Conservation (phyloP, 2,797 vertebrate species). For the Peromyscus attwateri region DNA sequence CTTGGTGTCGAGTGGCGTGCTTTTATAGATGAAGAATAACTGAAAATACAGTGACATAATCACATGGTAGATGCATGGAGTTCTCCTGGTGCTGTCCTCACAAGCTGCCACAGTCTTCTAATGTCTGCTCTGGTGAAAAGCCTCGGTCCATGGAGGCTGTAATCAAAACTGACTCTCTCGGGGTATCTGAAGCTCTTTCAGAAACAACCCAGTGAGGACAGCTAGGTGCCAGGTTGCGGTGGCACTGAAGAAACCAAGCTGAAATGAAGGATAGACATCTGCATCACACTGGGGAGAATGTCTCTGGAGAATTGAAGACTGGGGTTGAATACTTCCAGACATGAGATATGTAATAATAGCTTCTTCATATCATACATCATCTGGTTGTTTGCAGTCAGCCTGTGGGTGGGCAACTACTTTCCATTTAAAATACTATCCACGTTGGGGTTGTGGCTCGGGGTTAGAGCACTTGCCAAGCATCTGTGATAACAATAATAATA, state of each 20-base stretch:
- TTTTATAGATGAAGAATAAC: neutral
- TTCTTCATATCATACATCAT: neutral
- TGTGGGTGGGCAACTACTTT: neutral
- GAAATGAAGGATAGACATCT: neutral
- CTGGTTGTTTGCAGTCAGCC: neutral
- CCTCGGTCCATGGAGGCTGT: neutral
- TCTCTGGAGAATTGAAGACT: neutral
- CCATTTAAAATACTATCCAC: neutral
- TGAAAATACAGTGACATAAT: rapidly evolving
- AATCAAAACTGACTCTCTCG: neutral
- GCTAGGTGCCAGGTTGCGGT: neutral
- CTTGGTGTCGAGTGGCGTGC: too few species aligned
- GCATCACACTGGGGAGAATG: too few species aligned
- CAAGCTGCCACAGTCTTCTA: neutral
- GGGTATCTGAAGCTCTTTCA: neutral
- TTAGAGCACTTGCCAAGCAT: neutral
- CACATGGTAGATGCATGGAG: too few species aligned
- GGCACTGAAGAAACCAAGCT: neutral
- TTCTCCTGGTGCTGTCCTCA: neutral
- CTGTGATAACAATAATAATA: neutral
- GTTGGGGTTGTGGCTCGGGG: neutral
- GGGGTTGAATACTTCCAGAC: neutral
- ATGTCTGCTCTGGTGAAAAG: neutral
- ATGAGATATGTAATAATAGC: neutral
- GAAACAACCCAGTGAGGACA: neutral